A percentile compares a stretch with the other conserved stretches of the same genome.
Conservation (phyloP, 2,888 invertebrate genomes). For the Colostygia pectinataria region DNA sequence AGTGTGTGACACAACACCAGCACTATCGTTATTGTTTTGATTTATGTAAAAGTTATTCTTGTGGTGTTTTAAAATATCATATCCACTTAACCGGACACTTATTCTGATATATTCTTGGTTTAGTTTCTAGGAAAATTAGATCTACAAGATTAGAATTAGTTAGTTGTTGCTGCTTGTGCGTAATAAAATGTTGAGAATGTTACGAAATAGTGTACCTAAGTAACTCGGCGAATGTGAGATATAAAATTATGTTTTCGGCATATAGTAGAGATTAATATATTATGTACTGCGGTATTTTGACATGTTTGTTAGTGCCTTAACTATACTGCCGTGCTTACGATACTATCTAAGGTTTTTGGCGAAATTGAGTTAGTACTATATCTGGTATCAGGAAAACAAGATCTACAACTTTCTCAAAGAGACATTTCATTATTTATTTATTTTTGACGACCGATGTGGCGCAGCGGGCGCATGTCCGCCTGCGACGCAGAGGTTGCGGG, state of each 20-base stretch:
- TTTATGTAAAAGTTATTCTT: conserved; percentile 10
- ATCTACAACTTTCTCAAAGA: too few species aligned
- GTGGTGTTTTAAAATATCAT: conserved; percentile 12
- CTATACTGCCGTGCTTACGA: too few species aligned
- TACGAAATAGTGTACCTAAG: conserved; percentile 19
- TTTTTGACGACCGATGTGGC: too few species aligned
- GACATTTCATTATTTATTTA: too few species aligned
- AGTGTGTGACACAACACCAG: background rate
- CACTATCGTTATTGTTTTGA: conserved; percentile 9
- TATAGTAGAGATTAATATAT: conserved; percentile 40
- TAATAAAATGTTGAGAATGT: conserved; percentile 24
- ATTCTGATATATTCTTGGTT: conserved; percentile 22
- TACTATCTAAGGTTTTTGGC: too few species aligned
- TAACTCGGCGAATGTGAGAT: conserved; percentile 28
- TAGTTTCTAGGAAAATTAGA: conserved; percentile 29
- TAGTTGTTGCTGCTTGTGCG: conserved; percentile 21
- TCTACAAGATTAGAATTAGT: conserved; percentile 32
- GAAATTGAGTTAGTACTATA: too few species aligned
- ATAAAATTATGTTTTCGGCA: conserved; percentile 48
- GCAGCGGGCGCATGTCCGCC: too few species aligned
- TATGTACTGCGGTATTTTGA: too few species aligned
- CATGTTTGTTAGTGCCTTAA: too few species aligned
- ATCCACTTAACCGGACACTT: conserved; percentile 13
- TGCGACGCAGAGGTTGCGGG: too few species aligned
- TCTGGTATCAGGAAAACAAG: too few species aligned